Conservation (phyloP, 2,888 invertebrate genomes). For the Lucinisca nassula region DNA sequence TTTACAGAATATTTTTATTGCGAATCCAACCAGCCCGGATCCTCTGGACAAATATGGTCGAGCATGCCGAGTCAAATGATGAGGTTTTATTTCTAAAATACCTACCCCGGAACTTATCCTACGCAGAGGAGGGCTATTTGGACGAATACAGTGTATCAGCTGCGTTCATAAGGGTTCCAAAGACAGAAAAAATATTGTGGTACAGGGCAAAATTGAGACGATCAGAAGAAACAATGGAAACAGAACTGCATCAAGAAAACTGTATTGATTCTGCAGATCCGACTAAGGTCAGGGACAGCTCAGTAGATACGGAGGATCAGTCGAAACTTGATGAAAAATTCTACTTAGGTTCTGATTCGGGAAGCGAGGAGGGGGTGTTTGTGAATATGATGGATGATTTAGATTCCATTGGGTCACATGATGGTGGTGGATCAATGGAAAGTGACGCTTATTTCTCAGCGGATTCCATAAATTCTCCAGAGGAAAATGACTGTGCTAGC, state of each 20-base stretch:
- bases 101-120: slow-evolving; percentile 83
- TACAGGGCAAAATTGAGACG: background rate
- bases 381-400: slow-evolving; percentile 82
- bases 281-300: slow-evolving; percentile 3
- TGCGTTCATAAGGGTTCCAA: slow-evolving; percentile 74
- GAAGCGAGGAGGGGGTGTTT: slow-evolving; percentile 80
- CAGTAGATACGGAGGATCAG: background rate
- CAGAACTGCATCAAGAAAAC: background rate
- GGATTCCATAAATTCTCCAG: slow-evolving; percentile 75
- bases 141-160: slow-evolving; percentile 80
- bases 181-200: slow-evolving; percentile 33
- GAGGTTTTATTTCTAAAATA: slow-evolving; percentile 59
- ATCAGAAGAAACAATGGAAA: background rate
- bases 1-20: background rate
- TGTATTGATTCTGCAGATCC: background rate
- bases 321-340: background rate
- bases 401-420: slow-evolving; percentile 60
- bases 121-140: slow-evolving; percentile 79
- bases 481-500: slow-evolving; percentile 61
- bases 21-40: background rate
- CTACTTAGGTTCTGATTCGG: slow-evolving; percentile 25
- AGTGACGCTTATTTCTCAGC: slow-evolving; percentile 69
- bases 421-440: slow-evolving; percentile 52
- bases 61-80: slow-evolving; percentile 41
- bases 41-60: slow-evolving; percentile 41